Conservation (phyloP, 2,113 vertebrate species). For the Oceanites oceanicus region DNA sequence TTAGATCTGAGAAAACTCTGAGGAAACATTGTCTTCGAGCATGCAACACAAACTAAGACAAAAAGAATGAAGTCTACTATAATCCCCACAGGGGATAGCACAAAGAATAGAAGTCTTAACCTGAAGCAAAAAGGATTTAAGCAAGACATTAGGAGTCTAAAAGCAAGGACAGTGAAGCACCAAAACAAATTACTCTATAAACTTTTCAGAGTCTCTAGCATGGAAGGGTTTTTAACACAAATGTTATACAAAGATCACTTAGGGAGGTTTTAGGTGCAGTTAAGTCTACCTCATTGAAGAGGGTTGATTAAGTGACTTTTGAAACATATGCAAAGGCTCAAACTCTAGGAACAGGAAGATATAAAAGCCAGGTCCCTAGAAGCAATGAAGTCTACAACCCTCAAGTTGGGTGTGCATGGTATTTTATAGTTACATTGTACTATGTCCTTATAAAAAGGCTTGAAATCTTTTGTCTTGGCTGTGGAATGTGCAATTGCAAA, state of each 20-base stretch:
- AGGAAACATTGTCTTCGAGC: rapidly evolving
- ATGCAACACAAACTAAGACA: neutral
- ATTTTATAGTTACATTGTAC: neutral
- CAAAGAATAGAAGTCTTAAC: neutral
- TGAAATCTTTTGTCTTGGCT: neutral
- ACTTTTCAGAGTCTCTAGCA: neutral
- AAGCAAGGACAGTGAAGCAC: neutral
- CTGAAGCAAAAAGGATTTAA: neutral
- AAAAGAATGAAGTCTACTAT: neutral
- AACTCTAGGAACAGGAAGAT: neutral
- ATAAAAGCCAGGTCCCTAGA: neutral
- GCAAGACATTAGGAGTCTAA: neutral
- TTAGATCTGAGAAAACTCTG: neutral
- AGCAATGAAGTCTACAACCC: neutral
- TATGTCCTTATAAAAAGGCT: neutral
- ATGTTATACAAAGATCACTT: neutral
- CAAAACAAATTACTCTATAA: neutral
- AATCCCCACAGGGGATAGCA: neutral
- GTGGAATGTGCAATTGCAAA: neutral
- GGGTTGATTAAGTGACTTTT: neutral
- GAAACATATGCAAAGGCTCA: neutral
- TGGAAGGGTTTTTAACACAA: neutral
- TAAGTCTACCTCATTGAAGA: neutral
- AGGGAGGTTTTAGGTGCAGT: neutral
- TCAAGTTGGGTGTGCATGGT: neutral